Conservation (phyloP, 2,888 invertebrate species). For the Timema podura region DNA sequence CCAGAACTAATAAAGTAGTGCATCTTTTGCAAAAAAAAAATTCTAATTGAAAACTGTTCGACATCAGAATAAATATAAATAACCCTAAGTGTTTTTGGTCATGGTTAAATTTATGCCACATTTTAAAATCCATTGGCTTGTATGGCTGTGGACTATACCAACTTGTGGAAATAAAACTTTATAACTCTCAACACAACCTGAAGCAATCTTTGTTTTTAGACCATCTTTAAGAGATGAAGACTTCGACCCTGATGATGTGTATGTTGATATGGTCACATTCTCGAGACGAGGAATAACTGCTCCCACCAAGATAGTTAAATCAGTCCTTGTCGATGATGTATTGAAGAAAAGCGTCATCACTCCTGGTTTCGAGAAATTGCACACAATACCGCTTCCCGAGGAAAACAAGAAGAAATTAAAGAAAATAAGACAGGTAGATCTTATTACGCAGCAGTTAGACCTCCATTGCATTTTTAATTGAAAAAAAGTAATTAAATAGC, state of each 20-base stretch:
- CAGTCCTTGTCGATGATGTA: slow-evolving; percentile 46
- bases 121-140: too few relatives aligned
- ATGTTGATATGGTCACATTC: not conserved
- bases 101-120: too few relatives aligned
- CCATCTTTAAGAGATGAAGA: not conserved
- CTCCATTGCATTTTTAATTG: too few relatives aligned
- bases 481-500: too few relatives aligned
- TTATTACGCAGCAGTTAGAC: too few relatives aligned
- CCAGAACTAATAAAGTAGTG: too few relatives aligned
- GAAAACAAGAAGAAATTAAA: slow-evolving; percentile 50
- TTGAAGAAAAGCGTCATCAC: slow-evolving; percentile 59
- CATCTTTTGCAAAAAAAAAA: too few relatives aligned
- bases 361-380: slow-evolving; percentile 62
- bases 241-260: not conserved
- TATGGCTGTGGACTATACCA: too few relatives aligned
- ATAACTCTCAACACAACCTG: not conserved
- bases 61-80: too few relatives aligned
- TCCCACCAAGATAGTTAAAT: not conserved
- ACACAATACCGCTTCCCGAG: slow-evolving; percentile 56
- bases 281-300: too few relatives aligned
- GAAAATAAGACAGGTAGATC: slow-evolving; percentile 52
- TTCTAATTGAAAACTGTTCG: too few relatives aligned
- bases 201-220: slow-evolving; percentile 1
- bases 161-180: not conserved
- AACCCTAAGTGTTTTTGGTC: too few relatives aligned